A percentile compares a stretch with the other conserved stretches of the same genome.
These are phyloP conservation scores for Orgyia antiqua DNA, from an alignment of 2,888 invertebrate species.

Conservation along the genomic window DNA sequence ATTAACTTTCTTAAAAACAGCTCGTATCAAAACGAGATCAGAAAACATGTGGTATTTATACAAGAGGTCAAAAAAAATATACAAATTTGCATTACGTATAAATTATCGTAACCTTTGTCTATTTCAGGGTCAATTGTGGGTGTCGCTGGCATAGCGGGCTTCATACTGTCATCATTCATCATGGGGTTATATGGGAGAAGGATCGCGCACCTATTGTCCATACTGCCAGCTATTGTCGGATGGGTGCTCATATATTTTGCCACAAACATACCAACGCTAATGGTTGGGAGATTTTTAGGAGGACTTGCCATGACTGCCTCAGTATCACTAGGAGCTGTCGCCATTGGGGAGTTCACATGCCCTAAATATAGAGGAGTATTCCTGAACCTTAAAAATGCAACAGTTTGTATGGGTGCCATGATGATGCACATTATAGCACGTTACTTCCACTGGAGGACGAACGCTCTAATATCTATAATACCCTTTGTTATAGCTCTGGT, in stretches of 20 bases:
- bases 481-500: conserved; percentile 33
- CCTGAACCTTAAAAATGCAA: conserved; percentile 45
- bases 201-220: conserved; percentile 29
- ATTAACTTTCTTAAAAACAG: too few species aligned
- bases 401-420: conserved; percentile 39
- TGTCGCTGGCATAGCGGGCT: conserved; percentile 17
- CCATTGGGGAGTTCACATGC: conserved; percentile 49
- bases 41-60: too few species aligned
- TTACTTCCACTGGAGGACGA: conserved; percentile 37
- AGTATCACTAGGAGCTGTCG: conserved; percentile 39
- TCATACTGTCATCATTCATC: conserved; percentile 33
- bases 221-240: conserved; percentile 40
- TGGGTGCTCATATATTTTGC: conserved; percentile 42
- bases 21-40: too few species aligned
- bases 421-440: conserved; percentile 35
- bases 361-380: conserved; percentile 49
- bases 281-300: conserved; percentile 36
- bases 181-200: conserved; percentile 44
- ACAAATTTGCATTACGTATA: too few species aligned
- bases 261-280: conserved; percentile 26
- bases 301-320: conserved; percentile 40
- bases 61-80: too few species aligned
- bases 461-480: conserved; percentile 33
- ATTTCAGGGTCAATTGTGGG: background rate
- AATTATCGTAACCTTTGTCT: background rate